These are phyloP conservation scores for Eilema sororculum DNA, from an alignment of 2,888 invertebrate genomes.

Conservation along the genomic window DNA sequence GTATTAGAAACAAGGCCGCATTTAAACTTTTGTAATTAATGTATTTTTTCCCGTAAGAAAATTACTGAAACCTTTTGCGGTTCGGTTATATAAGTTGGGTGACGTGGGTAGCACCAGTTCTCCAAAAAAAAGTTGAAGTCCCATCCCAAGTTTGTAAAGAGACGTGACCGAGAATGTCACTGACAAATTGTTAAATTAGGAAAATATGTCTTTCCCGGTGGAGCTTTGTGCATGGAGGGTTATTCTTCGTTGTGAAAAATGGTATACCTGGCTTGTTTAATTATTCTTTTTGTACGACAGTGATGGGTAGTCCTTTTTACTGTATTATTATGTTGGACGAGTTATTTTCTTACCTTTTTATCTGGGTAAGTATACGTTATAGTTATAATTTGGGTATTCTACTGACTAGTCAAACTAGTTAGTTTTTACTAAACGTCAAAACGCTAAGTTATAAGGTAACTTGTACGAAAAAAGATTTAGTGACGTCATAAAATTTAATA, in stretches of 20 bases:
- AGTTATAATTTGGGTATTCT: not conserved
- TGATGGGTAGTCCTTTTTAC: not conserved
- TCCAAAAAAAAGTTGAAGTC: conserved; percentile 52
- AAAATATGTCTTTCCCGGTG: conserved; percentile 21
- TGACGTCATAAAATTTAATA: too few relatives aligned
- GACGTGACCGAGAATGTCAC: conserved; percentile 52
- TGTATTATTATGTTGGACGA: not conserved
- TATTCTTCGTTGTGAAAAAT: conserved; percentile 6
- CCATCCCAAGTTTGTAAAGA: conserved; percentile 53
- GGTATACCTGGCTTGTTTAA: not conserved
- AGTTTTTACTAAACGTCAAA: too few relatives aligned
- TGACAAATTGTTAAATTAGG: conserved; percentile 53
- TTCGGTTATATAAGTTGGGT: conserved; percentile 48
- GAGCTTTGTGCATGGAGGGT: not conserved
- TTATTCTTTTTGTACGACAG: not conserved
- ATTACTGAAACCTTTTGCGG: conserved; percentile 59
- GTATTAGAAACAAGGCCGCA: conserved; percentile 42
- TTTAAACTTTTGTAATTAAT: conserved; percentile 65
- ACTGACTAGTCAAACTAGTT: too few relatives aligned
- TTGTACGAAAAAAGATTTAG: too few relatives aligned
- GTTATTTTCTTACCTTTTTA: not conserved
- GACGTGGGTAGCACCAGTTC: conserved; percentile 54
- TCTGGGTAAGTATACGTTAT: too few relatives aligned
- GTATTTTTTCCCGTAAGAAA: conserved; percentile 62
- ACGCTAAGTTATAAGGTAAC: too few relatives aligned